Evolutionary conservation across 2,113 vertebrate genomes (phyloP), one percentile per base, ranked within the genome.

Genomic region (Epinephelus lanceolatus): DNA sequence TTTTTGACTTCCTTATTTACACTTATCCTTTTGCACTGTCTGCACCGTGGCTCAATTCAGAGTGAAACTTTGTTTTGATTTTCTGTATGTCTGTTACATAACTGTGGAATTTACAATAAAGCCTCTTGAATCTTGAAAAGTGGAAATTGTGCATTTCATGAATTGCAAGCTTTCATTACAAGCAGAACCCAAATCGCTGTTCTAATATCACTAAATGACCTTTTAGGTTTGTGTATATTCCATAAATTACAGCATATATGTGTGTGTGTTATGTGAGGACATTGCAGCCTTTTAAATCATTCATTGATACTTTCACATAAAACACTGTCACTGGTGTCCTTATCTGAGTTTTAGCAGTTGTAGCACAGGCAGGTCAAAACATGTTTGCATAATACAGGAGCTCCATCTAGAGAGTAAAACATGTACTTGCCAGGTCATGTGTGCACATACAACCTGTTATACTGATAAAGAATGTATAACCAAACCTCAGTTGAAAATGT

Each of bases 381-480:
- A n/a, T 18, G 2, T 79, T 55, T 77, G 17, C 14, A 62, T 52
- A 51, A 49, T 62, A 37, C 81, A 65, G 18, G 37, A 74, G 87
- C 90, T 17, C 92, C 88, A 89, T 84, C 92, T 91, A 85, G 62
- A 69, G 92, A 70, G 18, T 0, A 3, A 53, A 87, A 53, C 17
- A 15, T 63, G 62, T 27, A 81, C 2, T 60, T 61, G 2, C 82
- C 9, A 6, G 60, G 60, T 18, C 2, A 4, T 59, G 0, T 57
- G 18, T 21, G 4, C 10, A n/a, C 25, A 11, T 7, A 14, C 1
- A 57, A 33, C 2, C 18, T 6, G 10, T 18, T 6, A 45, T 18
- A 23, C 53, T 19, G 49, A 37, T 18, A 15, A 61, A 72, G 14
- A 76, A 49, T 47, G 67, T 61, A 1, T 42, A 68, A 37, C 37